A percentile compares a stretch with the other conserved stretches of the same genome.
phyloP scores from a whole-genome alignment of 2,797 vertebrate species.

The Sternotherus odoratus region DNA sequence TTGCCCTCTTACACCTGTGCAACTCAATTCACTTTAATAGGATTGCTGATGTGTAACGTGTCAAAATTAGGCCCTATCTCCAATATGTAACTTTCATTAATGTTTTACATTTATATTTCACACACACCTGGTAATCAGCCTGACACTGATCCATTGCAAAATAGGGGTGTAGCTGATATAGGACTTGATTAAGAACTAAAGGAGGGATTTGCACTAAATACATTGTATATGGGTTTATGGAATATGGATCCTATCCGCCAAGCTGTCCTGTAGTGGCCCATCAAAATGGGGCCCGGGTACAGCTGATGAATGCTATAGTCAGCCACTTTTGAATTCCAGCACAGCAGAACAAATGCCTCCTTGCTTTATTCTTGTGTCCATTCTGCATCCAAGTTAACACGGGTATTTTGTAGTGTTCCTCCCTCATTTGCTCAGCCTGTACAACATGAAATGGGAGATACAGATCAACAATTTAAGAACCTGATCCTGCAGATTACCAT shows the following conservation, averaged over 20 bases:
- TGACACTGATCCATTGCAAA: too few species aligned
- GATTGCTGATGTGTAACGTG: constrained; percentile 53
- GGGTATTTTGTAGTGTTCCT: neutral
- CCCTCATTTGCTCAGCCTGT: neutral
- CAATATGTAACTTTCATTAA: constrained; percentile 36
- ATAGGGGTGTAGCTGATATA: neutral
- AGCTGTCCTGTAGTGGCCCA: neutral
- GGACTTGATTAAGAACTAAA: neutral
- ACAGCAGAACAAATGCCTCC: neutral
- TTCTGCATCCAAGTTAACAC: neutral
- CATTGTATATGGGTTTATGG: neutral
- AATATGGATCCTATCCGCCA: neutral
- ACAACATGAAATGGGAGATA: neutral
- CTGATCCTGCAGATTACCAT: neutral
- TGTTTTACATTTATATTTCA: neutral
- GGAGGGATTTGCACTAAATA: neutral
- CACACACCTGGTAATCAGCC: too few species aligned
- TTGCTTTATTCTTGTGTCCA: neutral
- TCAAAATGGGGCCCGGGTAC: neutral
- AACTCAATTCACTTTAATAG: constrained; percentile 54
- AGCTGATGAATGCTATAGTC: neutral
- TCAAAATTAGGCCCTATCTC: constrained; percentile 35
- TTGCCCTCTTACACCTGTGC: constrained; percentile 22
- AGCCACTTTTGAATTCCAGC: neutral
- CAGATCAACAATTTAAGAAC: neutral